Evolutionary conservation across 2,113 vertebrate species (phyloP), one percentile per base, ranked within the genome.

Genomic region (Microcebus jonahi): DNA sequence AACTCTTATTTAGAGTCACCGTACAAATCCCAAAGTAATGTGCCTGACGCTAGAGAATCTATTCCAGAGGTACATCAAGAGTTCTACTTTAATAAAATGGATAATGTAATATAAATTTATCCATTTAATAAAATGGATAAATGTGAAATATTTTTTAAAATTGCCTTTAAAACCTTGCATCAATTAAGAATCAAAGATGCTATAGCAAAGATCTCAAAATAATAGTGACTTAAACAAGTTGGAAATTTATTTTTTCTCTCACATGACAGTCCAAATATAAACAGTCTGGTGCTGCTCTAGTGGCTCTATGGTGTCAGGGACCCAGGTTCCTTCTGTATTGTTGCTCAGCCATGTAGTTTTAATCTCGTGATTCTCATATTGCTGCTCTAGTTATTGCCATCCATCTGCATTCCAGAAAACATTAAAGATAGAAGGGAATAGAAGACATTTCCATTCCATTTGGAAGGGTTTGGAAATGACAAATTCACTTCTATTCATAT

Each of bases 221-320:
- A 25, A 50, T 12, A 70, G 20, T 48, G 25, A 14, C 59, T 57
- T 71, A 45, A 39, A 57, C 1, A 81, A 50, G 1, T n/a, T 20
- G 5, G 34, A 42, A 70, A 55, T 57, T 48, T 6, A 17, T 45
- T 71, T 42, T 21, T 21, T 71, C n/a, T 42, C 14, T 61, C 27
- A 31, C 10, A 12, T 5, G 10, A 7, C 2, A 17, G 8, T 63
- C 5, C 11, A 12, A 59, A 8, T 34, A 8, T 76, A 13, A 36
- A 21, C 5, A 39, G 25, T 14, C 23, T 13, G 15, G 7, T 27
- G 14, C 34, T 27, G 6, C 20, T 13, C 0, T 6, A 7, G 29
- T 67, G 8, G 1, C 3, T 65, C 31, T 63, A 14, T 9, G 1
- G 1, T 8, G 5, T 10, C 21, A 59, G 34, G 50, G 31, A 25